These are phyloP conservation scores for Drosophila kurseongensis DNA, from an alignment of 1,140 invertebrate species.

Conservation along the genomic window DNA sequence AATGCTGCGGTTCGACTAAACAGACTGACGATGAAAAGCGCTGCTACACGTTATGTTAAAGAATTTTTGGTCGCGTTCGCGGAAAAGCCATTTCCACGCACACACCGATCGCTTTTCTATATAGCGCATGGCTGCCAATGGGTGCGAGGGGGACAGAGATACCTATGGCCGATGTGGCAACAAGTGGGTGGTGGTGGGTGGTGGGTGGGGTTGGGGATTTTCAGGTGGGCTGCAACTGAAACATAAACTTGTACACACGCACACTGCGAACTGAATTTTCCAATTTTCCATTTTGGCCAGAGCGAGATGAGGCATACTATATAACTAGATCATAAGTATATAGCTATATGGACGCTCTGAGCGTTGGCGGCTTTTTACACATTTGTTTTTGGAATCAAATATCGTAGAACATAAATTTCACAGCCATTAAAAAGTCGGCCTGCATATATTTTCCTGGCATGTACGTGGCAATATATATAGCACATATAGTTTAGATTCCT, in stretches of 20 bases:
- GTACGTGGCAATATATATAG: not conserved
- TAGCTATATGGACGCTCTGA: slow-evolving; percentile 24
- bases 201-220: slow-evolving; percentile 15
- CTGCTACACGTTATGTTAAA: slow-evolving; percentile 84
- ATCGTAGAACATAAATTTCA: slow-evolving; percentile 80
- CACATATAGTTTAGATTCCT: slow-evolving; percentile 6
- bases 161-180: slow-evolving; percentile 54
- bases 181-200: slow-evolving; percentile 55
- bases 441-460: slow-evolving; percentile 20
- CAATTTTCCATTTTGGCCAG: slow-evolving; percentile 70
- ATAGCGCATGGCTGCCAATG: slow-evolving; percentile 26
- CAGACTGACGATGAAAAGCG: slow-evolving; percentile 84
- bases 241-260: slow-evolving; percentile 71
- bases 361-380: slow-evolving; percentile 60
- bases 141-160: slow-evolving; percentile 56
- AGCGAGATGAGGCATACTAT: slow-evolving; percentile 20
- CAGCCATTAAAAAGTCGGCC: slow-evolving; percentile 63
- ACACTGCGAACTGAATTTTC: slow-evolving; percentile 34
- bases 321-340: slow-evolving; percentile 35
- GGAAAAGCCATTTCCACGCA: slow-evolving; percentile 58
- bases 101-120: slow-evolving; percentile 21
- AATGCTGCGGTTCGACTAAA: slow-evolving; percentile 85
- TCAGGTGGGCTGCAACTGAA: slow-evolving; percentile 68
- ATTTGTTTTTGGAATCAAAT: slow-evolving; percentile 83
- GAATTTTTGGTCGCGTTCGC: slow-evolving; percentile 82